These are phyloP conservation scores for Dendrolimus pini DNA, from an alignment of 2,888 invertebrate species.

Conservation along the genomic window DNA sequence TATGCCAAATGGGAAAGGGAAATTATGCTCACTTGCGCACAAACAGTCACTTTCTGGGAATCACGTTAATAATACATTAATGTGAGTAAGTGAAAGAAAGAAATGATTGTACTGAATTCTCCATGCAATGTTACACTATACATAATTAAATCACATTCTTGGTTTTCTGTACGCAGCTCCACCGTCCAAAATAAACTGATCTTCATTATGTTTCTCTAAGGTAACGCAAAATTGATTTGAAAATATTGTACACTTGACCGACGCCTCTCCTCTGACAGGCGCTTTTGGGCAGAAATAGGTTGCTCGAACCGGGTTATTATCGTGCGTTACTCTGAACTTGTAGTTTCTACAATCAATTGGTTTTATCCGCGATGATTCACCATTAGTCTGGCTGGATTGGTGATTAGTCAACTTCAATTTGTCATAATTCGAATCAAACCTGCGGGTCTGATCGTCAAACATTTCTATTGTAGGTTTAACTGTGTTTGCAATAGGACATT, in stretches of 20 bases:
- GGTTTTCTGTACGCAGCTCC: conserved; percentile 49
- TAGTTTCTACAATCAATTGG: conserved; percentile 66
- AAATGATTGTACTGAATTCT: too few relatives aligned
- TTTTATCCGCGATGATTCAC: conserved; percentile 7
- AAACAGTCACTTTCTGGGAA: too few relatives aligned
- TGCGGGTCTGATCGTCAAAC: conserved; percentile 30
- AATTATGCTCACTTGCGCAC: too few relatives aligned
- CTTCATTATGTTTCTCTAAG: conserved; percentile 48
- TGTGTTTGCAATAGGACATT: conserved; percentile 42
- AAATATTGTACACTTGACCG: conserved; percentile 57
- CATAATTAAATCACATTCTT: conserved; percentile 19
- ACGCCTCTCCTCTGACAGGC: conserved; percentile 41
- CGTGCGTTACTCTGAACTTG: conserved; percentile 56
- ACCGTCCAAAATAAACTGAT: conserved; percentile 43
- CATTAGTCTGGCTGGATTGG: conserved; percentile 2
- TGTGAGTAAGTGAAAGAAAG: too few relatives aligned
- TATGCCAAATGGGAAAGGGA: too few relatives aligned
- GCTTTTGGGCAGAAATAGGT: conserved; percentile 60
- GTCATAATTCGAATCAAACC: conserved; percentile 22
- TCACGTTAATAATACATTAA: too few relatives aligned
- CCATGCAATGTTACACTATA: too few relatives aligned
- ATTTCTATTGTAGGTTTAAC: conserved; percentile 31
- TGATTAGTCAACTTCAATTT: conserved; percentile 8
- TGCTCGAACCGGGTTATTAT: conserved; percentile 38
- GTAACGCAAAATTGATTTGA: conserved; percentile 64